Percentiles rank a stretch among this genome's conserved stretches.
Conservation (phyloP, 2,888 invertebrate genomes). For the Orthosia cruda region DNA sequence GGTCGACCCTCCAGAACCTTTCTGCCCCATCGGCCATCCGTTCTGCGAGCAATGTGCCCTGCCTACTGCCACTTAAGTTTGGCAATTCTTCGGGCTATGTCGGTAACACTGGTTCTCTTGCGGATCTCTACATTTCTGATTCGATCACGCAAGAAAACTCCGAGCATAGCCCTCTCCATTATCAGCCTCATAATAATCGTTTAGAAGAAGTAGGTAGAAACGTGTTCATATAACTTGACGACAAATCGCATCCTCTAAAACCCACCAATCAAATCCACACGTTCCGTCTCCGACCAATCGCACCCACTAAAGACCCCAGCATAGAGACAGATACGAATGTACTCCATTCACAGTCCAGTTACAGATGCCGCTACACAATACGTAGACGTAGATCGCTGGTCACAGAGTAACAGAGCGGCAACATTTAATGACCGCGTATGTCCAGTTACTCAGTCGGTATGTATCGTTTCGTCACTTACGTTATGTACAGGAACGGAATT, state of each 20-base stretch:
- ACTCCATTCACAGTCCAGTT: slow-evolving; percentile 90
- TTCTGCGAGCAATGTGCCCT: too few relatives aligned
- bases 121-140: too few relatives aligned
- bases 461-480: slow-evolving; percentile 82
- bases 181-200: too few relatives aligned
- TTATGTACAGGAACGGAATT: slow-evolving; percentile 65
- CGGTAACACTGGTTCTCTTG: too few relatives aligned
- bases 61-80: too few relatives aligned
- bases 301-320: slow-evolving; percentile 65
- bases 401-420: slow-evolving; percentile 90
- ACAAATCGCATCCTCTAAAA: slow-evolving; percentile 6
- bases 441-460: slow-evolving; percentile 83
- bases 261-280: neutral
- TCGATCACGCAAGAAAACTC: too few relatives aligned
- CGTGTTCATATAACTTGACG: neutral
- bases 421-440: slow-evolving; percentile 89
- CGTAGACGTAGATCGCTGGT: slow-evolving; percentile 80
- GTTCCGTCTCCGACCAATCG: slow-evolving; percentile 59
- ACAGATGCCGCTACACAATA: slow-evolving; percentile 90
- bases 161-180: too few relatives aligned
- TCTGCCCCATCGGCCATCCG: too few relatives aligned
- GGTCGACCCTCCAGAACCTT: too few relatives aligned
- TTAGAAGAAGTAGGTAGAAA: too few relatives aligned
- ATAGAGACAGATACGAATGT: slow-evolving; percentile 89
- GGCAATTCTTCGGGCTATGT: too few relatives aligned